Evolutionary conservation across 2,797 vertebrate species (phyloP).

Genomic region (Chelon labrosus): DNA sequence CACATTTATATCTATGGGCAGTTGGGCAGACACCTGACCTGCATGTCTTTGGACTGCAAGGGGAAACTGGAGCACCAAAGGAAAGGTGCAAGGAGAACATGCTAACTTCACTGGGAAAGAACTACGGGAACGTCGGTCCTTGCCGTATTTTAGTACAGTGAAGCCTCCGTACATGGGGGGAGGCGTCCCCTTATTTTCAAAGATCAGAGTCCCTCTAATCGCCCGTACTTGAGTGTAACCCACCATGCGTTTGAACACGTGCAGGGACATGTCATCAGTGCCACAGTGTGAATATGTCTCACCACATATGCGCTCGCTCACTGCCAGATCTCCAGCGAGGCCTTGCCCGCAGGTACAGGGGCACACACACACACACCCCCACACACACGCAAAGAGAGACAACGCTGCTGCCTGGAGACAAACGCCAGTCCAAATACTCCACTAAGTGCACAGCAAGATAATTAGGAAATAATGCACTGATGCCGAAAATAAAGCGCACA

Average conservation of each 20-base stretch:
- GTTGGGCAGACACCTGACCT: constrained; percentile 30
- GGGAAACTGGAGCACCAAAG: not conserved
- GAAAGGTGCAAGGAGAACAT: constrained; percentile 11
- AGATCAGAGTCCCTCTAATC: constrained; percentile 38
- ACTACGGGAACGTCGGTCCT: not conserved
- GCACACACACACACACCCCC: constrained; percentile 27
- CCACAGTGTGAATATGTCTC: constrained; percentile 67
- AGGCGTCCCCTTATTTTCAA: constrained; percentile 27
- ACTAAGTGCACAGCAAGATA: constrained; percentile 65
- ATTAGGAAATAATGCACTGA: constrained; percentile 77
- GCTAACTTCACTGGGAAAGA: constrained; percentile 3
- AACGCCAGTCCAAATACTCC: constrained; percentile 64
- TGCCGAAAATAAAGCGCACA: constrained; percentile 72
- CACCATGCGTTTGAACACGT: constrained; percentile 52
- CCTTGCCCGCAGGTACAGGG: constrained; percentile 56
- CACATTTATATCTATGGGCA: too few species aligned
- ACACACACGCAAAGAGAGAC: constrained; percentile 25
- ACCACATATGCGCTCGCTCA: constrained; percentile 59
- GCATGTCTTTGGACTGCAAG: constrained; percentile 7
- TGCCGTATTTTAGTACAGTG: constrained; percentile 8
- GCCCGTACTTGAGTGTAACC: constrained; percentile 52
- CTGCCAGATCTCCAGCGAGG: constrained; percentile 53
- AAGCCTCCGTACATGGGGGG: not conserved
- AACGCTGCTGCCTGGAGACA: constrained; percentile 62
- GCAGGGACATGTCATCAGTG: constrained; percentile 44